phyloP scores from a whole-genome alignment of 2,797 vertebrate species.

The Myripristis jacobus region DNA sequence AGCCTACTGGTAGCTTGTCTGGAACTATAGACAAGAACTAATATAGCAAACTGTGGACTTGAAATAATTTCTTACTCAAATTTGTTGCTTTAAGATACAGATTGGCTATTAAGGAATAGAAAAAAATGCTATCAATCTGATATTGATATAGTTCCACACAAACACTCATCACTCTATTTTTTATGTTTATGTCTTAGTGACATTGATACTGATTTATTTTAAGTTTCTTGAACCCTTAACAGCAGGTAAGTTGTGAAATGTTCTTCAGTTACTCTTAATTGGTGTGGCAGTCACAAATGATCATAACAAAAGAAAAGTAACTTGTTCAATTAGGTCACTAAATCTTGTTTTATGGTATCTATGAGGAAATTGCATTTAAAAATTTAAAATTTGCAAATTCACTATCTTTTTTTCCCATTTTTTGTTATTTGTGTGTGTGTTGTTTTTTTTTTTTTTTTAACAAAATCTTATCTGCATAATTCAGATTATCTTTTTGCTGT shows the following conservation, averaged over 20 bases:
- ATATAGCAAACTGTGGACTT: background rate
- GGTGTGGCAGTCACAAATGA: background rate
- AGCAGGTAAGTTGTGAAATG: constrained; percentile 69
- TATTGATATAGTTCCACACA: constrained; percentile 38
- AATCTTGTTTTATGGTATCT: background rate
- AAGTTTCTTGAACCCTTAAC: constrained; percentile 20
- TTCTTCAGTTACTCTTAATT: constrained; percentile 7
- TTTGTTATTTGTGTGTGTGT: too few species aligned
- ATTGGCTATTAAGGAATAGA: background rate
- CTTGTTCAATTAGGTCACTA: background rate
- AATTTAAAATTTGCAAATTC: background rate
- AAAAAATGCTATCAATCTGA: background rate
- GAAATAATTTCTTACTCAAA: background rate
- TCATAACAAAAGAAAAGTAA: background rate
- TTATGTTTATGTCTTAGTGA: background rate
- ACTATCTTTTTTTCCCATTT: too few species aligned
- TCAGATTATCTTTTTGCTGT: background rate
- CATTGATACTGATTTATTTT: constrained; percentile 25
- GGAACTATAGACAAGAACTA: background rate
- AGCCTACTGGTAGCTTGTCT: background rate
- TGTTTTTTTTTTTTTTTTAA: too few species aligned
- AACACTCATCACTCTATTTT: background rate
- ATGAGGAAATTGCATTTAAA: background rate
- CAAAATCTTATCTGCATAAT: background rate
- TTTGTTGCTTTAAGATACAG: background rate